A percentile compares a stretch with the other conserved stretches of the same genome.
These are phyloP conservation scores for Gortyna flavago DNA, from an alignment of 2,888 invertebrate species.

Conservation along the genomic window DNA sequence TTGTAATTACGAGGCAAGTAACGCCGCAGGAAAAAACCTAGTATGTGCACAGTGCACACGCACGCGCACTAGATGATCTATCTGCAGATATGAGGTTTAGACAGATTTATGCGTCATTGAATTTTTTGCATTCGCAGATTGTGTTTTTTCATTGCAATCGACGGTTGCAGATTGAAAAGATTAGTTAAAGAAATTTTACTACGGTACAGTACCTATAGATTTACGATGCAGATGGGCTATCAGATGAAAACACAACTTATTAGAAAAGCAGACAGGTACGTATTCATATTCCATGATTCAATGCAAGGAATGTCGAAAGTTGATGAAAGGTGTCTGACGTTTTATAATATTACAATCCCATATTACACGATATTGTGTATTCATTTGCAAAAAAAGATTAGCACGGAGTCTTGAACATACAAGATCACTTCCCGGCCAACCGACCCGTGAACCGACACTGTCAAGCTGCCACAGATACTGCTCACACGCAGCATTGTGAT, in stretches of 20 bases:
- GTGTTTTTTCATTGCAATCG: slow-evolving; percentile 44
- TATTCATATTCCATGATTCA: slow-evolving; percentile 1
- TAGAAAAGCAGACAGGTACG: slow-evolving; percentile 38
- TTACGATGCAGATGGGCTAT: slow-evolving; percentile 38
- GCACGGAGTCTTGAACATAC: slow-evolving; percentile 64
- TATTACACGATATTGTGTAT: slow-evolving; percentile 52
- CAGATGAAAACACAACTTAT: slow-evolving; percentile 34
- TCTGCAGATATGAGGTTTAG: slow-evolving; percentile 74
- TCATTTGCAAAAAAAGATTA: slow-evolving; percentile 63
- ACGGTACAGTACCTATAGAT: slow-evolving; percentile 19
- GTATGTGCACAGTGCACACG: slow-evolving; percentile 70
- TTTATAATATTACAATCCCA: slow-evolving; percentile 45
- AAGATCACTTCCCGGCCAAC: slow-evolving; percentile 61
- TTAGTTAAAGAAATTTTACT: slow-evolving; percentile 37
- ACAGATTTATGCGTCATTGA: slow-evolving; percentile 66
- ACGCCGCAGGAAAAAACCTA: slow-evolving; percentile 78
- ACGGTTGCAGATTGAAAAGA: slow-evolving; percentile 37
- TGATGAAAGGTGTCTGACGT: slow-evolving; percentile 45
- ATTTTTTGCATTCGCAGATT: slow-evolving; percentile 46
- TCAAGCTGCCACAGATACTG: slow-evolving; percentile 68
- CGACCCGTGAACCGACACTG: slow-evolving; percentile 59
- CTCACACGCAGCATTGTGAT: slow-evolving; percentile 67
- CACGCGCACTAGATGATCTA: slow-evolving; percentile 75
- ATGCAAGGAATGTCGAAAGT: slow-evolving; percentile 51
- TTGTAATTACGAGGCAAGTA: slow-evolving; percentile 78